Evolutionary conservation across 92 coral and sea anemone species (phyloP).

Genomic region (Anthopleura xanthogrammica): DNA sequence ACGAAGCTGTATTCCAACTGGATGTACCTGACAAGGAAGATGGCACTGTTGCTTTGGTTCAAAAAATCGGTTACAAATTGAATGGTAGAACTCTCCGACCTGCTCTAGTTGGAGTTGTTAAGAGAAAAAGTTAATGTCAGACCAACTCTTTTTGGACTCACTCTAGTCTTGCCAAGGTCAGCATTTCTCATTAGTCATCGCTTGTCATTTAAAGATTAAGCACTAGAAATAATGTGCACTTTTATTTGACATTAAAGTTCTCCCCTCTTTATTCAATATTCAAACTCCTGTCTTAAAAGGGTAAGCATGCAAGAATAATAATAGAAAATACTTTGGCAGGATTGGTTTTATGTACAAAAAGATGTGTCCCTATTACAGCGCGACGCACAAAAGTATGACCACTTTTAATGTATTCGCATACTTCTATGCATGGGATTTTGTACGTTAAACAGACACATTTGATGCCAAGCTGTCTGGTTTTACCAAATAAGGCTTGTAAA

Average conservation of each 20-base stretch:
- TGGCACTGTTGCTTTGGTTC: conserved; percentile 89
- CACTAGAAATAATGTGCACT: not conserved
- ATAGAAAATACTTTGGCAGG: too few relatives aligned
- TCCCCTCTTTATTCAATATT: not conserved
- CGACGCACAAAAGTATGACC: too few relatives aligned
- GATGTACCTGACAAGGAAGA: conserved; percentile 87
- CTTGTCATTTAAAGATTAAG: not conserved
- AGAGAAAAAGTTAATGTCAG: conserved; percentile 32
- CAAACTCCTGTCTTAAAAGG: too few relatives aligned
- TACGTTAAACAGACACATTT: too few relatives aligned
- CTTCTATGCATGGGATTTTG: too few relatives aligned
- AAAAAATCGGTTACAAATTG: conserved; percentile 91
- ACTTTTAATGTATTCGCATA: too few relatives aligned
- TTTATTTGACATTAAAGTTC: not conserved
- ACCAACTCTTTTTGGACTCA: not conserved
- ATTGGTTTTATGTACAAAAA: too few relatives aligned
- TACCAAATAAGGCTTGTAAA: too few relatives aligned
- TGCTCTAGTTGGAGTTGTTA: conserved; percentile 97
- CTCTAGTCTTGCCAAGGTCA: not conserved
- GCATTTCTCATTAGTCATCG: not conserved
- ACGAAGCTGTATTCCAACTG: conserved; percentile 92
- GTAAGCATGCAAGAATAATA: too few relatives aligned
- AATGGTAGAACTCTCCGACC: conserved; percentile 94
- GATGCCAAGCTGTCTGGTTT: too few relatives aligned
- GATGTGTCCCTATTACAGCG: too few relatives aligned